Conservation (phyloP, 2,113 vertebrate genomes). For the Misgurnus mizolepis region DNA sequence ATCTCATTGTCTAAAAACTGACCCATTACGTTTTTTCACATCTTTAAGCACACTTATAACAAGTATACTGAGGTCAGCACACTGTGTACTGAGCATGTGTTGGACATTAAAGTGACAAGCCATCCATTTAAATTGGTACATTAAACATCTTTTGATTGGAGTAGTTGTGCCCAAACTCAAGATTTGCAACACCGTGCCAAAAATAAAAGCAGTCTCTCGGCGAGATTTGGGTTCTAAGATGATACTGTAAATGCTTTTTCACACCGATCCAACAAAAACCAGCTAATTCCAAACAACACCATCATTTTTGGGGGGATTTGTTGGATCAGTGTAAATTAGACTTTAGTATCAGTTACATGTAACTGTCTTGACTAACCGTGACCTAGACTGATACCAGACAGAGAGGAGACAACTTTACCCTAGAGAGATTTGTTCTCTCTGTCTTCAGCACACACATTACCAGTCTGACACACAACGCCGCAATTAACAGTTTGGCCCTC, state of each 20-base stretch:
- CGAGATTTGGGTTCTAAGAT: not conserved
- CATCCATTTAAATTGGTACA: not conserved
- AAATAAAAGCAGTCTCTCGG: not conserved
- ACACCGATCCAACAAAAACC: too few relatives aligned
- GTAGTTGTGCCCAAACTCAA: too few relatives aligned
- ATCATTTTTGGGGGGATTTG: too few relatives aligned
- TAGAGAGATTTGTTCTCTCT: constrained; percentile 28
- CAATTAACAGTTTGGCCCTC: constrained; percentile 52
- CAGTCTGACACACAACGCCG: constrained; percentile 27
- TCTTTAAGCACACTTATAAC: too few relatives aligned
- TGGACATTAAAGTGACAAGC: too few relatives aligned
- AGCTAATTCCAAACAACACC: too few relatives aligned
- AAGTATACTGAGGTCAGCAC: too few relatives aligned
- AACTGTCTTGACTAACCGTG: constrained; percentile 24
- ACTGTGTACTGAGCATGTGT: too few relatives aligned
- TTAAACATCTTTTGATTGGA: not conserved
- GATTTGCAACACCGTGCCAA: too few relatives aligned
- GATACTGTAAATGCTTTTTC: too few relatives aligned
- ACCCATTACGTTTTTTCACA: too few relatives aligned
- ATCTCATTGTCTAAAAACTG: not conserved
- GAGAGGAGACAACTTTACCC: constrained; percentile 23
- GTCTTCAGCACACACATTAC: constrained; percentile 16
- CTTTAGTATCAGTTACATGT: constrained; percentile 6
- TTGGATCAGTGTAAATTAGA: too few relatives aligned
- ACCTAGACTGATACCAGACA: constrained; percentile 37